Base-by-base conservation (phyloP, 1,140 invertebrate genomes). In the Drosophila nikananu region DNA sequence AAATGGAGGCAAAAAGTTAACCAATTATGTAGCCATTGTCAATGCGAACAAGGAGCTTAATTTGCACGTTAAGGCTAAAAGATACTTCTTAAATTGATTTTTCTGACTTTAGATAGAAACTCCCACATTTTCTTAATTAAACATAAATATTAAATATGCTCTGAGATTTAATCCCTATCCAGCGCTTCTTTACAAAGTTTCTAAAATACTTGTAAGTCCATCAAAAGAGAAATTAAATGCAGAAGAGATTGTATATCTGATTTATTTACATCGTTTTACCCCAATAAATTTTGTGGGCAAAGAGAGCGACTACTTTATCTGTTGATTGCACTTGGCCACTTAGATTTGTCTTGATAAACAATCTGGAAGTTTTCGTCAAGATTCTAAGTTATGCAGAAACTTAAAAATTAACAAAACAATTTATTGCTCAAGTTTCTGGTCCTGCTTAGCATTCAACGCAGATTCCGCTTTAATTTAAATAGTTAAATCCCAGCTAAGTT, bases 11-110 rank as follows among this genome's bases (percentile, higher is more conserved):
- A 21, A 63, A 81, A 83, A 89, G 73, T 89, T 79, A 46, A 49
- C 74, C 61, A 81, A 89, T 84, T 81, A 81, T 46, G 74, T 70
- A 66, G 59, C 41, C 51, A 79, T 84, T 90, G 55, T 80, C 52
- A 81, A 66, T 76, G 66, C 37, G 54, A 59, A 32, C 41, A 57
- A 64, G 66, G 30, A 55, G 42, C 48, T 37, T 55, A 39, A 55
- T 55, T 39, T 25, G 2, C 10, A 15, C 8, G 32, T 55, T 39
- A 37, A 17, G 21, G 10, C 19, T 4, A 9, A 23, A 55, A 1
- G 5, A 35, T 35, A 32, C 32, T 54, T 4, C 4, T n/a, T 30
- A 37, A 44, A 25, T 39, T 19, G 10, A 27, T 8, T 27, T 21
- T 35, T 1, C 2, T 21, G 7, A 2, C 7, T 8, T 52, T 8